Evolutionary conservation across 2,888 invertebrate species (phyloP).

Genomic region (Sarcophaga rosellei): DNA sequence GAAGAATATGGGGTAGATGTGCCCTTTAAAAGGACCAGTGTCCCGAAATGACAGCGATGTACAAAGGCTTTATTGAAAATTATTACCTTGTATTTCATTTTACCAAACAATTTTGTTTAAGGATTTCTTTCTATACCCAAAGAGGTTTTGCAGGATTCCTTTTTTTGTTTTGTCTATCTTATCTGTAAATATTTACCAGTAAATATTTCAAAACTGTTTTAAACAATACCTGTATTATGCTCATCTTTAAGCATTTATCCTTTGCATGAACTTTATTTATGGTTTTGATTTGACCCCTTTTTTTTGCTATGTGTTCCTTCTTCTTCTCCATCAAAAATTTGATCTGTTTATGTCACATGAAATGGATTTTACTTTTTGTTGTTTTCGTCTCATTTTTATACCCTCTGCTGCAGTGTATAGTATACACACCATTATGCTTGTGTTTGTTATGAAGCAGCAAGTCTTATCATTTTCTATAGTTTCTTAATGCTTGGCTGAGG

Average conservation of each 20-base stretch:
- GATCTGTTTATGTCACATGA: slow-evolving; percentile 44
- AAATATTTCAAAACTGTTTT: no score
- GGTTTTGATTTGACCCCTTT: not conserved
- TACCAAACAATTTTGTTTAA: no score
- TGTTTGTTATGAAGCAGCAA: not conserved
- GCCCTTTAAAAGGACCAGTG: no score
- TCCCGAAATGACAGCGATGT: no score
- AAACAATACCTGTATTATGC: not conserved
- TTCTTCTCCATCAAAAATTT: slow-evolving; percentile 18
- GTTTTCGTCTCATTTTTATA: not conserved
- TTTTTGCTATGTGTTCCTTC: not conserved
- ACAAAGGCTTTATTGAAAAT: no score
- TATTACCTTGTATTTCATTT: no score
- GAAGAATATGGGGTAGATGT: no score
- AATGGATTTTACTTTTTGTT: slow-evolving; percentile 33
- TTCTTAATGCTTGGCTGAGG: not conserved
- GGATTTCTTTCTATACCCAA: no score
- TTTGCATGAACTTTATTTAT: not conserved
- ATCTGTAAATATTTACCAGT: no score
- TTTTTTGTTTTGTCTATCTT: no score
- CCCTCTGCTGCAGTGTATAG: not conserved
- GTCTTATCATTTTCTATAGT: not conserved
- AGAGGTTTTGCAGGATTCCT: no score
- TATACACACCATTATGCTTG: not conserved
- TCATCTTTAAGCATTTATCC: not conserved